These are phyloP conservation scores for Agrypnia vestita DNA, from an alignment of 1,140 invertebrate genomes.

Conservation along the genomic window DNA sequence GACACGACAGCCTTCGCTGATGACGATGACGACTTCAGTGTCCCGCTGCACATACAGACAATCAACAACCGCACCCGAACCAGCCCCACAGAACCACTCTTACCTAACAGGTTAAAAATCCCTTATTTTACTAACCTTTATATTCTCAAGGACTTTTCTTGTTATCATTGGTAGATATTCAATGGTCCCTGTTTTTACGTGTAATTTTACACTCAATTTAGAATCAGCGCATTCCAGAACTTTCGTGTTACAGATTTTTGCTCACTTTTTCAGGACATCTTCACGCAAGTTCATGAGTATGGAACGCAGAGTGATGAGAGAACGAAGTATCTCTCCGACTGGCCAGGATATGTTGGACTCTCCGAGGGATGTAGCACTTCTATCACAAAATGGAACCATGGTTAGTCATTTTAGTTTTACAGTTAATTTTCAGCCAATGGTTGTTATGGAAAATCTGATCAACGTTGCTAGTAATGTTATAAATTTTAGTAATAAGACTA, in stretches of 20 bases:
- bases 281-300: slow-evolving; percentile 74
- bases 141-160: no score
- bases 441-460: no score
- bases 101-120: slow-evolving; percentile 54
- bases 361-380: slow-evolving; percentile 50
- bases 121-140: no score
- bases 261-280: slow-evolving; percentile 70
- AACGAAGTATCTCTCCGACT: slow-evolving; percentile 67
- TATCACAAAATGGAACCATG: slow-evolving; percentile 59
- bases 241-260: no score
- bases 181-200: no score
- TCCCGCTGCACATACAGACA: slow-evolving; percentile 80
- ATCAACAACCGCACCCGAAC: slow-evolving; percentile 64
- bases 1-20: slow-evolving; percentile 85
- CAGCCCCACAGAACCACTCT: slow-evolving; percentile 62
- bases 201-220: no score
- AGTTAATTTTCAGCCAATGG: no score
- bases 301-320: slow-evolving; percentile 72
- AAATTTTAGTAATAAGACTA: no score
- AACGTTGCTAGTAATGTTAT: no score
- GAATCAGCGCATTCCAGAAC: no score
- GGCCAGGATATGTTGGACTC: slow-evolving; percentile 57
- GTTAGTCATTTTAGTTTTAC: no score
- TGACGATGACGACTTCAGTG: slow-evolving; percentile 79
- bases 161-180: no score